Evolutionary conservation across 2,113 vertebrate genomes (phyloP).

Genomic region (Ammodramus savannarum): DNA sequence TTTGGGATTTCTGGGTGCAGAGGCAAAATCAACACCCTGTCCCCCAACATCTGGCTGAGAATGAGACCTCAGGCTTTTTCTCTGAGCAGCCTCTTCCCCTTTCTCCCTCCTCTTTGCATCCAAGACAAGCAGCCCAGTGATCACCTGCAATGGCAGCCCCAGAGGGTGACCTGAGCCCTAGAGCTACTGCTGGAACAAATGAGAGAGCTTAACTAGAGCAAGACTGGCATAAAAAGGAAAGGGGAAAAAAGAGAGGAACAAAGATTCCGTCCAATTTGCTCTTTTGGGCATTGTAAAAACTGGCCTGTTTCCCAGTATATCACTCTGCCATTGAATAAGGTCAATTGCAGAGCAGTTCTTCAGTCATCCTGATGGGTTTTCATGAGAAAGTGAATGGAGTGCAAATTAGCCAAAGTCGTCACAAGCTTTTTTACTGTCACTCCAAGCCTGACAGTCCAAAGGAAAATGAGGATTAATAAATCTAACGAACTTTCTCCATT

Average conservation of each 20-base stretch:
- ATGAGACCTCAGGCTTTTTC: neutral
- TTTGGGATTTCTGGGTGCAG: neutral
- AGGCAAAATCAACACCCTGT: neutral
- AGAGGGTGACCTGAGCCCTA: slow-evolving; percentile 68
- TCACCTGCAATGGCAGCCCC: slow-evolving; percentile 71
- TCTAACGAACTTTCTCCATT: slow-evolving; percentile 68
- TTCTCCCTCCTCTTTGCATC: slow-evolving; percentile 24
- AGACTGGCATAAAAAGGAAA: slow-evolving; percentile 69
- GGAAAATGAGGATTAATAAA: slow-evolving; percentile 73
- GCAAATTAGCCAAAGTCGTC: slow-evolving; percentile 81
- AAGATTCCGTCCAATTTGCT: slow-evolving; percentile 83
- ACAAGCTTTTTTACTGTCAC: slow-evolving; percentile 78
- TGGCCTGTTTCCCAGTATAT: slow-evolving; percentile 82
- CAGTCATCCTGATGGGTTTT: slow-evolving; percentile 78
- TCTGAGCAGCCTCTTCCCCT: neutral
- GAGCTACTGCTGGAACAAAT: slow-evolving; percentile 67
- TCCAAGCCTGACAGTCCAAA: slow-evolving; percentile 74
- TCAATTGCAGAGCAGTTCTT: slow-evolving; percentile 75
- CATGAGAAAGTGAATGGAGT: slow-evolving; percentile 79
- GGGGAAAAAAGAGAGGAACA: slow-evolving; percentile 68
- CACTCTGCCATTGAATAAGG: slow-evolving; percentile 78
- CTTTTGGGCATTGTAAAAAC: slow-evolving; percentile 79
- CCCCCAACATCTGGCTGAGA: neutral
- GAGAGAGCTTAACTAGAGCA: slow-evolving; percentile 73
- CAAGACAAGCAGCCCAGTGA: slow-evolving; percentile 24